A percentile compares a stretch with the other conserved stretches of the same genome.
Evolutionary conservation across 2,797 vertebrate species (phyloP).

Genomic region (Gambusia yucatana): DNA sequence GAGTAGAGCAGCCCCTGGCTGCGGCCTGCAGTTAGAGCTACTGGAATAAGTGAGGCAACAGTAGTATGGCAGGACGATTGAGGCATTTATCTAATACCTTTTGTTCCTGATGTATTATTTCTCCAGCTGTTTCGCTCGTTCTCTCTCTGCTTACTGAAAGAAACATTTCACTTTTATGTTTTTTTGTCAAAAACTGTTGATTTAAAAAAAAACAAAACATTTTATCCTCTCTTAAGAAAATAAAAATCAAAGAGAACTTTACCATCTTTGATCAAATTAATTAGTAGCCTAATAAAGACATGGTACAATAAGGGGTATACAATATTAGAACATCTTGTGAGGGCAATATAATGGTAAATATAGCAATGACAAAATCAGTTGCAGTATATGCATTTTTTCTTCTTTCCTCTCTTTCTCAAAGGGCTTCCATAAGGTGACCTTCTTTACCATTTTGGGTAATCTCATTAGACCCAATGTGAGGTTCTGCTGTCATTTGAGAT

Average conservation of each 20-base stretch:
- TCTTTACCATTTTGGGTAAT: not conserved
- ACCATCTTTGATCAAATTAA: not conserved
- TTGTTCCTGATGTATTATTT: not conserved
- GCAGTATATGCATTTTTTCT: not conserved
- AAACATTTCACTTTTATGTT: not conserved
- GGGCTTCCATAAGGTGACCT: not conserved
- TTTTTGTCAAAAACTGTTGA: not conserved
- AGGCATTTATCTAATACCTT: not conserved
- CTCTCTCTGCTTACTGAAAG: not conserved
- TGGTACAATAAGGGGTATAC: not conserved
- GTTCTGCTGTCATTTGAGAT: not conserved
- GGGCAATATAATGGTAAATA: not conserved
- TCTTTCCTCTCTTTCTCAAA: not conserved
- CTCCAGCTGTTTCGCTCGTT: not conserved
- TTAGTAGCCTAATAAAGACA: not conserved
- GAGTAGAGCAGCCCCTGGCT: not conserved
- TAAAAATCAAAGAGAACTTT: not conserved
- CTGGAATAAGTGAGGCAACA: not conserved
- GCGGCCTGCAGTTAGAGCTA: not conserved
- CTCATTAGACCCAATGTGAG: not conserved
- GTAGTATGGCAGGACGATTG: not conserved
- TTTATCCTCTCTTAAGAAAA: too few species aligned
- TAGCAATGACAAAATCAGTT: not conserved
- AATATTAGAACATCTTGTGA: not conserved
- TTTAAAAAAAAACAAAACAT: too few species aligned